phyloP scores from a whole-genome alignment of 2,113 vertebrate genomes.

The Hypomesus transpacificus region DNA sequence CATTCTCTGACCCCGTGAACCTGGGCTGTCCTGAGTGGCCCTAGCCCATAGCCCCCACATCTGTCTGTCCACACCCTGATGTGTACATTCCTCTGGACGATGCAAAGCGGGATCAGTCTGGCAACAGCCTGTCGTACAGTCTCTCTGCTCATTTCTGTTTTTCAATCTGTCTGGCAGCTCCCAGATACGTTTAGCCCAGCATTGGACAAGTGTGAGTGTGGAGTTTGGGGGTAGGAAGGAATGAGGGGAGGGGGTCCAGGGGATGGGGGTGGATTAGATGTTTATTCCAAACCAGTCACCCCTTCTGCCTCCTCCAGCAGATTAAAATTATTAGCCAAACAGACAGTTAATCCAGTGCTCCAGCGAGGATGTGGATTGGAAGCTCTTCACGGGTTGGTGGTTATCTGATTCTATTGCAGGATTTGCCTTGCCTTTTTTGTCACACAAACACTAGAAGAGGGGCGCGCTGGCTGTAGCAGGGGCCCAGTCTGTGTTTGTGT shows the following conservation, averaged over 20 bases:
- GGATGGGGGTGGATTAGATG: constrained; percentile 57
- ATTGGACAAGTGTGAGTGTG: constrained; percentile 9
- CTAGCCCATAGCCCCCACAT: constrained; percentile 22
- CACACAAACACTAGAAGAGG: constrained; percentile 85
- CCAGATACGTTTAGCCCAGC: constrained; percentile 1
- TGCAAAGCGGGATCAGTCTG: constrained; percentile 64
- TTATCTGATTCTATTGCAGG: constrained; percentile 84
- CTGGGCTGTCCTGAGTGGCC: constrained; percentile 40
- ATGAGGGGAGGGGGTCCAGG: constrained; percentile 9
- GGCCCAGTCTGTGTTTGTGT: constrained; percentile 67
- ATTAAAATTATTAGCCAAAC: constrained; percentile 87
- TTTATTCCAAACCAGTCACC: constrained; percentile 69
- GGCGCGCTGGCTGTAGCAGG: constrained; percentile 67
- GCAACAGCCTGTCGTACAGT: constrained; percentile 57
- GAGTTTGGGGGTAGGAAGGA: constrained; percentile 7
- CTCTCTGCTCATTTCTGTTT: constrained; percentile 28
- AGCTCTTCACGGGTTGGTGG: constrained; percentile 86
- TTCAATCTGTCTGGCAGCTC: constrained; percentile 33
- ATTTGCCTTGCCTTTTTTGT: constrained; percentile 84
- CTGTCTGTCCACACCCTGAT: constrained; percentile 41
- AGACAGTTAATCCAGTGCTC: constrained; percentile 73
- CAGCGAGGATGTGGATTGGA: constrained; percentile 83
- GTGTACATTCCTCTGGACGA: constrained; percentile 70
- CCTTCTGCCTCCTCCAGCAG: constrained; percentile 65
- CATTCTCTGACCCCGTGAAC: constrained; percentile 65